A percentile compares a stretch with the other conserved stretches of the same genome.
phyloP scores from a whole-genome alignment of 2,797 vertebrate genomes.

The Sardinella longiceps region DNA sequence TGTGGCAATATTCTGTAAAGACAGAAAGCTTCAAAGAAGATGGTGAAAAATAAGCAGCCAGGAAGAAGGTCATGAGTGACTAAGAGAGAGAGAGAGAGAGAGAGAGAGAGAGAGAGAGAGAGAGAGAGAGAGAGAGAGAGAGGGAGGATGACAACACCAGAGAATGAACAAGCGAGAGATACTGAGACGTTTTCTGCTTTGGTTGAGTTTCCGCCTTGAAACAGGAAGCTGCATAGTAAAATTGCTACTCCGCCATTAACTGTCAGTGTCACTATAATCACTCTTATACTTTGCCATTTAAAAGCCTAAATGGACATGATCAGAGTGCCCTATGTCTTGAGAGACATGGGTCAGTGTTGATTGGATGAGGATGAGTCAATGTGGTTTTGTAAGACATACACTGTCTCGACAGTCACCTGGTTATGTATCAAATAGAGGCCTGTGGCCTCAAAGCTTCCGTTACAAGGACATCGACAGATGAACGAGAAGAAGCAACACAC shows the following conservation, averaged over 20 bases:
- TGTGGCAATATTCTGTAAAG: background rate
- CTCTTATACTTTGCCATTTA: background rate
- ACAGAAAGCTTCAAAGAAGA: background rate
- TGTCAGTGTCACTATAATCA: background rate
- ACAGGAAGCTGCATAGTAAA: constrained; percentile 51
- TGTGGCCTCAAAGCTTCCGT: constrained; percentile 40
- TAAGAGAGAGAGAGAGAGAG: constrained; percentile 4
- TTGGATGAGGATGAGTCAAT: background rate
- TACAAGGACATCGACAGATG: constrained; percentile 34
- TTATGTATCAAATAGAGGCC: constrained; percentile 18
- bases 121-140: background rate
- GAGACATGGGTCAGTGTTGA: background rate
- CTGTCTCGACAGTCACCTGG: constrained; percentile 29
- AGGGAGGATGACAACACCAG: background rate
- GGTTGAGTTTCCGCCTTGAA: constrained; percentile 44
- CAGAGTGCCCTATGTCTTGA: background rate
- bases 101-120: constrained; percentile 32
- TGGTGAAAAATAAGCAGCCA: constrained; percentile 7
- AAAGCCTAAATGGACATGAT: background rate
- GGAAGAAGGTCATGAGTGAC: background rate
- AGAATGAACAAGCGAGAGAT: background rate
- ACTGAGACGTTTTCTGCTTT: constrained; percentile 14
- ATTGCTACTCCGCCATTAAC: constrained; percentile 15
- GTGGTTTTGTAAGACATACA: background rate
- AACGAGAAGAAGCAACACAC: constrained; percentile 15